A percentile compares a stretch with the other conserved stretches of the same genome.
Evolutionary conservation across 2,888 invertebrate genomes (phyloP).

Genomic region (Chloroclysta siterata): DNA sequence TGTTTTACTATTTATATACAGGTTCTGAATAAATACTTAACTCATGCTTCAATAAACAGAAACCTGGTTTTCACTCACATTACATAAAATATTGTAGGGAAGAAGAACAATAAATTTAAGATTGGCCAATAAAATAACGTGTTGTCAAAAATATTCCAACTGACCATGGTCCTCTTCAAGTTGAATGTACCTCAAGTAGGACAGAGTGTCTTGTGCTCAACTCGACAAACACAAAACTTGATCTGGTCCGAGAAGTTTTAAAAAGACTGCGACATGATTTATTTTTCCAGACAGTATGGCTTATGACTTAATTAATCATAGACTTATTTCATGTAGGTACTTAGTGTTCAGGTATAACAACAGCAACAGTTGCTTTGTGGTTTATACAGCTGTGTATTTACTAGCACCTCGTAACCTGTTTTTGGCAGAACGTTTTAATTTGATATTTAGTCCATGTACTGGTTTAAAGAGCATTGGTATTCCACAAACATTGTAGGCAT

Average conservation of each 20-base stretch:
- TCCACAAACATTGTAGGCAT: not conserved
- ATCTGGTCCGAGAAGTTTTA: not conserved
- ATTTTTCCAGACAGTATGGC: not conserved
- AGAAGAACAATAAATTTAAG: not conserved
- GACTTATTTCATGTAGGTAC: not conserved
- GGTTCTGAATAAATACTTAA: no score
- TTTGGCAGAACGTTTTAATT: slow-evolving; percentile 8
- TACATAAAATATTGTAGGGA: no score
- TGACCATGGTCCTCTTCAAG: not conserved
- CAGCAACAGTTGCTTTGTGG: slow-evolving; percentile 14
- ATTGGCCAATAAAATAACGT: not conserved
- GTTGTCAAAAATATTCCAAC: not conserved
- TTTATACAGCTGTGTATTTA: slow-evolving; percentile 14
- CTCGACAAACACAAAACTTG: not conserved
- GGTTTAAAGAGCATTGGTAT: not conserved
- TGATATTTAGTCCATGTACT: not conserved
- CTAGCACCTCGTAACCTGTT: slow-evolving; percentile 9
- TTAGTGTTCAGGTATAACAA: not conserved
- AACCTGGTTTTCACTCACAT: no score
- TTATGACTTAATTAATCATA: not conserved
- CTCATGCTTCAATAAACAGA: no score
- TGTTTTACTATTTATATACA: no score
- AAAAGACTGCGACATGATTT: not conserved
- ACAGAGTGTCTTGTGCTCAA: not conserved
- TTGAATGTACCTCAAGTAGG: not conserved